Base-by-base conservation (phyloP, 1,140 invertebrate species). In the Heliconius congener region DNA sequence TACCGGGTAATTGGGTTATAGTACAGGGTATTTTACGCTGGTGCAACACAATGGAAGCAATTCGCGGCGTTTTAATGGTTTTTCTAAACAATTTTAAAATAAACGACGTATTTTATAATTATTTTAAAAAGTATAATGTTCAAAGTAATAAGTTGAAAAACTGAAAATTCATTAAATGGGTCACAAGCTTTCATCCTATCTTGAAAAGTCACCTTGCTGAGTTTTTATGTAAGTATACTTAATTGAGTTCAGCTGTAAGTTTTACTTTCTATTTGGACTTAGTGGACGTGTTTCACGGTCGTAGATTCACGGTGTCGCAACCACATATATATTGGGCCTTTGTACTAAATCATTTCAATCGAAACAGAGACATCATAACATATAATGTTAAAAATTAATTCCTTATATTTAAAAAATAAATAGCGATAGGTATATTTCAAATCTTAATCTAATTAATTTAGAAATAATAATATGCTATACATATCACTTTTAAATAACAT, bases 1-100 rank as follows among this genome's bases (percentile, higher is more conserved):
- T 83, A 72, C 81, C 71, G 75, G 72, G 83, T 89, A 90, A 90
- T 90, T 89, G 86, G 87, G 88, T 90, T 90, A 87, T 84, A 85
- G 83, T 86, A 81, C 81, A 76, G 79, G 74, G 77, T 82, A 83
- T 84, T 88, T 80, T 81, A 84, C 78, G 73, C 80, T 81, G 79
- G 78, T 81, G 79, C 72, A 74, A 77, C 76, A 80, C 78, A 66
- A 66, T 66, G 60, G 18, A 30, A 66, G 60, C 60, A 30, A 66
- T 66, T 66, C 60, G 4, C 60, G 27, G 27, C n/a, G 27, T 66
- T 66, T 66, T 66, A 66, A 66, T 66, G 60, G 27, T 66, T 66
- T 66, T 66, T 66, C 60, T 66, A 66, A 66, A 66, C 60, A 66
- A 27, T 66, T 23, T 23, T 23, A 23, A 23, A 23, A 23, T 23